Evolutionary conservation across 2,113 vertebrate species (phyloP), one percentile per base, ranked within the genome.

Genomic region (Daphoenositta chrysoptera): DNA sequence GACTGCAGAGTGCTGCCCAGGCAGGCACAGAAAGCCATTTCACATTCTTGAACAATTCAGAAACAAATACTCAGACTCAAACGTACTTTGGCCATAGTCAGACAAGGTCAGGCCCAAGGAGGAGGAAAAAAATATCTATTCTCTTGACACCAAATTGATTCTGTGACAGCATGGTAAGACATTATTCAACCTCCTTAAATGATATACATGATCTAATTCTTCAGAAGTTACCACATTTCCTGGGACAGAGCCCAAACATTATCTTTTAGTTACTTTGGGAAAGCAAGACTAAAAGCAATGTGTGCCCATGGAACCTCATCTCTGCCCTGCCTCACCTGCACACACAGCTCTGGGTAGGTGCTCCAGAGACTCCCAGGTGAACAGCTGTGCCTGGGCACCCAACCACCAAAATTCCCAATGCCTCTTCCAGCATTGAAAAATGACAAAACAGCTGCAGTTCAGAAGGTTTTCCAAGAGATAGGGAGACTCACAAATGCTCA

Each of bases 201-300:
- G 27, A 81, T 40, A 66, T 7, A 81, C 37, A 20, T 37, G 56
- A 87, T 60, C 64, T 58, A 78, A 70, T 71, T 81, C 84, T 45
- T 73, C 66, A 80, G 68, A 91, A 58, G 42, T 93, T 72, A 90
- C 45, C 77, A 47, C 53, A 24, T 58, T 73, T 80, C 65, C 53
- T 93, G 54, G 87, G 64, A 39, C 51, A 86, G 53, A 83, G 84
- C 82, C 94, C 93, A 83, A 58, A 50, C 18, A 40, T 42, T 42
- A 70, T 71, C 69, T 57, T 61, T 24, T 5, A 11, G 54, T 40
- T 47, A 14, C 33, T 47, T 30, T 80, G 77, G 35, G 40, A 53
- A 82, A 54, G 39, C 2, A 20, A 44, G 56, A 30, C n/a, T 73
- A 20, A 54, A 19, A 66, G 48, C 48, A 54, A 33, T 0, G 35